Evolutionary conservation across 2,797 vertebrate species (phyloP).

Genomic region (Basileuterus tristriatus): DNA sequence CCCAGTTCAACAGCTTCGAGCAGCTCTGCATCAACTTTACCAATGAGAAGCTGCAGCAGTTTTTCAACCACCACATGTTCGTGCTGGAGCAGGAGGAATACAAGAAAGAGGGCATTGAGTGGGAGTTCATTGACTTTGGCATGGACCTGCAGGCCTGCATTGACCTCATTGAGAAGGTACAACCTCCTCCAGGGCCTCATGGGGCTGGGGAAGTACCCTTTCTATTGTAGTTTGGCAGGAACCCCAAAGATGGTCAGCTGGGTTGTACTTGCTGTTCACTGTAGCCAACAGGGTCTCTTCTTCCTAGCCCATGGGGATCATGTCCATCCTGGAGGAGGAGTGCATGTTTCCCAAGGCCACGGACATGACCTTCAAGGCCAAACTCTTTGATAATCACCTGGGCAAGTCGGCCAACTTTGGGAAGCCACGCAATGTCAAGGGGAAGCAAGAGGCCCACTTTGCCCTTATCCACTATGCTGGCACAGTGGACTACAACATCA

Average conservation of each 20-base stretch:
- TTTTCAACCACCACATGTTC: conserved; percentile 99
- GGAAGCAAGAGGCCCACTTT: conserved; percentile 82
- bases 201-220: neutral
- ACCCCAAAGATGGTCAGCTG: neutral
- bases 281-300: neutral
- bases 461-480: conserved; percentile 56
- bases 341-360: conserved; percentile 87
- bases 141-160: conserved; percentile 92
- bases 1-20: conserved; percentile 84
- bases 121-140: conserved; percentile 96
- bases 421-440: conserved; percentile 83
- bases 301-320: conserved; percentile 32
- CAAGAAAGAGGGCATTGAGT: conserved; percentile 96
- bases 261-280: neutral
- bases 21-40: conserved; percentile 90
- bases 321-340: conserved; percentile 81
- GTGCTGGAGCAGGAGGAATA: conserved; percentile 96
- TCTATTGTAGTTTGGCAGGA: accelerated
- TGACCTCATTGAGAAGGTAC: conserved; percentile 24
- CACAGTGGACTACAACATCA: conserved; percentile 85
- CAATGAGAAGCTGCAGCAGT: conserved; percentile 77
- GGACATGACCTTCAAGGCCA: conserved; percentile 83
- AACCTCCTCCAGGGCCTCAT: accelerated
- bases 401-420: conserved; percentile 85
- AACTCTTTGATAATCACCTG: conserved; percentile 83